phyloP scores from a whole-genome alignment of 92 coral and sea anemone species.

The Porites divaricata region DNA sequence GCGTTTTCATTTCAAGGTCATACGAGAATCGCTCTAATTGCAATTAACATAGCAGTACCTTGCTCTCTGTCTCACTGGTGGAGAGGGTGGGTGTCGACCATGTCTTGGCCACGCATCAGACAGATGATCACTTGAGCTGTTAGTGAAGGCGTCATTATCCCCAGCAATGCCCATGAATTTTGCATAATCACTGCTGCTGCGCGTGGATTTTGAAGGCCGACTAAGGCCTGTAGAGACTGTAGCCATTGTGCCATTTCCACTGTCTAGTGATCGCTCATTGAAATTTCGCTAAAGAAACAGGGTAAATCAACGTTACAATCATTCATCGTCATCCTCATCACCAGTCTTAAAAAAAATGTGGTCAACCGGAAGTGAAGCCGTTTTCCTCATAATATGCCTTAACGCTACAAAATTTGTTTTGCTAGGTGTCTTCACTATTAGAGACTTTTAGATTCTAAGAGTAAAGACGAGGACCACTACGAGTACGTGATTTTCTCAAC shows the following conservation, averaged over 20 bases:
- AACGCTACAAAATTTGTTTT: too few relatives aligned
- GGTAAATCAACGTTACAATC: not conserved
- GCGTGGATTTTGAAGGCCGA: constrained; percentile 62
- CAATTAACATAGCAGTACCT: constrained; percentile 58
- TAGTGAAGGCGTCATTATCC: constrained; percentile 24
- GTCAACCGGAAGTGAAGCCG: too few relatives aligned
- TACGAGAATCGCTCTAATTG: too few relatives aligned
- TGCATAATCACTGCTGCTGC: not conserved
- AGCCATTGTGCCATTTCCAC: constrained; percentile 98
- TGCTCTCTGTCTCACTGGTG: constrained; percentile 98
- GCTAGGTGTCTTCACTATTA: too few relatives aligned
- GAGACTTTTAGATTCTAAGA: too few relatives aligned
- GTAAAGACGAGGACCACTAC: too few relatives aligned
- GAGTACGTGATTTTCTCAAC: too few relatives aligned
- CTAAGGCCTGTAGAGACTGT: constrained; percentile 84
- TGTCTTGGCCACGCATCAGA: constrained; percentile 84
- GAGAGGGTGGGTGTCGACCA: constrained; percentile 90
- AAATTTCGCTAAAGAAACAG: constrained; percentile 12
- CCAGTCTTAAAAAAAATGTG: too few relatives aligned
- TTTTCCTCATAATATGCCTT: too few relatives aligned
- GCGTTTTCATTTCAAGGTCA: too few relatives aligned
- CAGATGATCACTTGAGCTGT: constrained; percentile 50
- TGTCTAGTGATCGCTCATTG: constrained; percentile 87
- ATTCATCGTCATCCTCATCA: not conserved
- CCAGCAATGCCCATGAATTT: constrained; percentile 29